Percentiles rank a stretch among this genome's conserved stretches.
Evolutionary conservation across 2,797 vertebrate genomes (phyloP).

Genomic region (Oreortyx pictus): DNA sequence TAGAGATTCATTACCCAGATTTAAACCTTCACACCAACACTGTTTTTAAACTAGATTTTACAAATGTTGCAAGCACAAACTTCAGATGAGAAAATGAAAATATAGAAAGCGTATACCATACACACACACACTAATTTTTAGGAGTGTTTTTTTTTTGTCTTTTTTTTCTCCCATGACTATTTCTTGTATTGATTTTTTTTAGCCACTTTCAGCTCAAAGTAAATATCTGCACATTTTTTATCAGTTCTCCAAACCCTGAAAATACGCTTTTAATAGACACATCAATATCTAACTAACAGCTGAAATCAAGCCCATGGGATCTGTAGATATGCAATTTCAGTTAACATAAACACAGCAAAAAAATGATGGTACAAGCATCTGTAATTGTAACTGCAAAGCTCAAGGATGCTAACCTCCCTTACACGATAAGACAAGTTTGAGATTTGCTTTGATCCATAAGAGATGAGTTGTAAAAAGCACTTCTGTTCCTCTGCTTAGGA

Average conservation of each 20-base stretch:
- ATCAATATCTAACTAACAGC: neutral
- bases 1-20: conserved; percentile 34
- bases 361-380: conserved; percentile 26
- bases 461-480: conserved; percentile 65
- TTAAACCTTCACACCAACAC: neutral
- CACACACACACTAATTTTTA: neutral
- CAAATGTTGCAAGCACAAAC: neutral
- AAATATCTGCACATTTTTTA: neutral
- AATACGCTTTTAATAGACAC: neutral
- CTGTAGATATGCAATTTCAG: neutral
- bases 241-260: neutral
- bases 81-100: neutral
- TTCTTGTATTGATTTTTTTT: neutral
- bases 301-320: neutral
- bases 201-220: neutral
- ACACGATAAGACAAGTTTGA: conserved; percentile 56
- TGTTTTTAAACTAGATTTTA: neutral
- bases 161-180: accelerated
- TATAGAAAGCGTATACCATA: neutral
- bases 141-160: neutral
- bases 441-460: conserved; percentile 74
- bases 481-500: conserved; percentile 66
- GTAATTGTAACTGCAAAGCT: conserved; percentile 46
- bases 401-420: conserved; percentile 22
- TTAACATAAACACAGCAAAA: conserved; percentile 33